Evolutionary conservation across 2,113 vertebrate species (phyloP), one percentile per base, ranked within the genome.

Genomic region (Polyodon spathula): DNA sequence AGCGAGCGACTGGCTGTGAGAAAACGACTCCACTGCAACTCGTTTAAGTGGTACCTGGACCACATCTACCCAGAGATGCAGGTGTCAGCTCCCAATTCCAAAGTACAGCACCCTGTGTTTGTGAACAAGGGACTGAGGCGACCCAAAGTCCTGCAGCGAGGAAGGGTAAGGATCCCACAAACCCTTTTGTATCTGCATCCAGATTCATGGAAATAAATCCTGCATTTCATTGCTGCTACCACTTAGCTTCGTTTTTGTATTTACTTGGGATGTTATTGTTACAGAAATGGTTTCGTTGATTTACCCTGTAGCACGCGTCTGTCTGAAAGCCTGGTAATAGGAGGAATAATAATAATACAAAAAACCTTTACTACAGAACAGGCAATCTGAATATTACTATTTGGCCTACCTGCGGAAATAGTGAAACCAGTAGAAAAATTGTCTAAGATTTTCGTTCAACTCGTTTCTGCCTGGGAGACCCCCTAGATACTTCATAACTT

Each of bases 21-120:
- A 61, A 81, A 81, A 70, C 87, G 69, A 43, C 61, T 98, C 70
- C 86, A 89, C 58, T 99, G 96, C 61, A 90, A 68, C 37, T 89
- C 94, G 0, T 99, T 99, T 63, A 87, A 84, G 44, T 99, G 96
- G 96, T 99, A 96, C 67, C 83, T 99, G 70, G 93, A 98, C 73
- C 90, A 85, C 1, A 69, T 99, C 16, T 99, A 98, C 70, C 96
- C 96, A 0, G 94, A 99, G 81, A 99, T 99, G 93, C 92, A 95
- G 77, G 67, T 90, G 4, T 73, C 76, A 4, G 84, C 90, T 43
- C 76, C 86, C 11, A 85, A 91, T 40, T 89, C 86, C 78, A 95
- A 90, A 73, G 78, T 81, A 9, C 90, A 87, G 8, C 91, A 87
- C 12, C 87, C 90, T 0, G 65, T 90, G 64, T 92, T 97, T 62